Evolutionary conservation across 1,140 invertebrate genomes (phyloP).

Genomic region (Habropoda laboriosa): DNA sequence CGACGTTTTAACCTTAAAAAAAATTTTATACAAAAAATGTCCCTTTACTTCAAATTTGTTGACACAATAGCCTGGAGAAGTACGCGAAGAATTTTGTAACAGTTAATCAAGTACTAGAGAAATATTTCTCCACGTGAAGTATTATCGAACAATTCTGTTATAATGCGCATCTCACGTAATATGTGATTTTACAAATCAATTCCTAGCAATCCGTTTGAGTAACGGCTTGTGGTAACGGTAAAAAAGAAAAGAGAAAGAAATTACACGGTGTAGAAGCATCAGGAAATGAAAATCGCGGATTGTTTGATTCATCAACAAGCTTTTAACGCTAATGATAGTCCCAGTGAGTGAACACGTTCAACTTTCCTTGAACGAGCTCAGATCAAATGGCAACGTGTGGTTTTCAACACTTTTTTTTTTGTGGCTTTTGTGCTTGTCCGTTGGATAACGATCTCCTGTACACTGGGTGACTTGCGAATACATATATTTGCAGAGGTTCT

Average conservation of each 20-base stretch:
- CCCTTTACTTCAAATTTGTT: no score
- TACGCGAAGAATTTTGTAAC: no score
- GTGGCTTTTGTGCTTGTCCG: background rate
- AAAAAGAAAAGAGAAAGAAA: background rate
- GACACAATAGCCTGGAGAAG: no score
- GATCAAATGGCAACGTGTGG: background rate
- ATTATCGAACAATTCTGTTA: no score
- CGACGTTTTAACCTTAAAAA: no score
- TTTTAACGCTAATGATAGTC: background rate
- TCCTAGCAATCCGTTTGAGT: background rate
- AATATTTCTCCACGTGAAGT: no score
- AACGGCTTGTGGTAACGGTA: no score
- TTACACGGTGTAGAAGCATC: no score
- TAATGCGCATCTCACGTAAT: background rate
- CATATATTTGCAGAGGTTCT: background rate
- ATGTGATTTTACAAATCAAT: background rate
- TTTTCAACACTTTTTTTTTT: conserved; percentile 29
- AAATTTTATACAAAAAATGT: no score
- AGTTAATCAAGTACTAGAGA: no score
- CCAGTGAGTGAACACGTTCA: background rate
- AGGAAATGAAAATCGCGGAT: background rate
- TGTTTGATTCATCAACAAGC: background rate
- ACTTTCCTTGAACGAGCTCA: background rate
- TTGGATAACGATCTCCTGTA: background rate
- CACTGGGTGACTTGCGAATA: background rate